A percentile compares a stretch with the other conserved stretches of the same genome.
phyloP scores from a whole-genome alignment of 2,888 invertebrate species.

The Pardosa pseudoannulata region DNA sequence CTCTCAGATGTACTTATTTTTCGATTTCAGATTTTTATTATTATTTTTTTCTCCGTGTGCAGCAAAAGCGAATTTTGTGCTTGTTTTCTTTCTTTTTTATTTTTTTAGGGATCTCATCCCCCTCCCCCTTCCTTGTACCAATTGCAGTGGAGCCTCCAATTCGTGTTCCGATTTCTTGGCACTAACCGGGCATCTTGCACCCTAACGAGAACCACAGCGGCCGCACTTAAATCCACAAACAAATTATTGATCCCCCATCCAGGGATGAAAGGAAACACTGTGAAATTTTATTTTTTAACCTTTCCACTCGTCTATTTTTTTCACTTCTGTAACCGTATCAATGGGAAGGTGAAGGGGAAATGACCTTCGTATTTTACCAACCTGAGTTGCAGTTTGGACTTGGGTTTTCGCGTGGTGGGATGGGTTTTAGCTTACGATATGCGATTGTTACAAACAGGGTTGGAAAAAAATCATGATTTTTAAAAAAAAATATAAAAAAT shows the following conservation, averaged over 20 bases:
- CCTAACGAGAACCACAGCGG: conserved; percentile 70
- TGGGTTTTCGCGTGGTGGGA: no score
- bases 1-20: conserved; percentile 71
- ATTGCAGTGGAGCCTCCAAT: conserved; percentile 22
- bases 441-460: no score
- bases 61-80: background rate
- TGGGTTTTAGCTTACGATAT: no score
- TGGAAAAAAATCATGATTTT: no score
- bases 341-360: background rate
- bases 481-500: no score
- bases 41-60: conserved; percentile 28
- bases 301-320: conserved; percentile 1
- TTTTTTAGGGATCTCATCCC: background rate
- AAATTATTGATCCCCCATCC: conserved; percentile 63
- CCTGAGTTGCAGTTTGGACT: no score
- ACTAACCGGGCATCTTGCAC: conserved; percentile 60
- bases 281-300: conserved; percentile 17
- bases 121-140: background rate
- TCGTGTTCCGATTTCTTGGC: conserved; percentile 59
- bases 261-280: conserved; percentile 12
- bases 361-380: background rate
- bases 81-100: background rate
- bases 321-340: background rate
- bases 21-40: conserved; percentile 65
- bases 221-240: conserved; percentile 68